Evolutionary conservation across 2,888 invertebrate species (phyloP), one percentile per base, ranked within the genome.

Genomic region (Macaria liturata): DNA sequence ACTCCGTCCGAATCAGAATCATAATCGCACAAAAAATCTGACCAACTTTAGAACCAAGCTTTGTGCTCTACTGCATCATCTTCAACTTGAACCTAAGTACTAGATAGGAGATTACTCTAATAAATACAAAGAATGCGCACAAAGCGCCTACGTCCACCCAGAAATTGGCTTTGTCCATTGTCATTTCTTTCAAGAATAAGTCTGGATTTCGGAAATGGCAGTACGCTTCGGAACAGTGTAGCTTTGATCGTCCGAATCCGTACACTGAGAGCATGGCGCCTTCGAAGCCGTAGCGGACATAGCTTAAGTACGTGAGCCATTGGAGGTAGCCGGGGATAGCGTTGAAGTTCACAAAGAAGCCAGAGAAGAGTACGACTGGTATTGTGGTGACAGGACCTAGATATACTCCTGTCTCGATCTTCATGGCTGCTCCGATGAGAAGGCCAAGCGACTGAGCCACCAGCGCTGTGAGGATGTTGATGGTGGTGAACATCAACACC

Each of bases 391-490:
- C 97, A 34, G 98, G 98, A 4, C 98, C 98, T 9, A 94, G 81
- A 73, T 95, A 95, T 39, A 95, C 95, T 0, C 95, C 95, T 8
- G 94, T 94, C 82, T 97, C 97, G 51, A 97, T 95, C 78, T 95
- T 95, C 93, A 98, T 96, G 32, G 96, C 98, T 62, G 98, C 98
- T 52, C 98, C 98, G 69, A 98, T 97, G 60, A 98, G 93, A 32
- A 98, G 93, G 2, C 98, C 98, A 48, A 98, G 93, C 46, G 98
- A 97, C 85, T 98, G 98, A 3, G 98, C 97, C 46, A 98, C 98
- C 54, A 98, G 90, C 3, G 98, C 97, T 34, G 97, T 97, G 51
- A 98, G 94, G 61, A 97, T 96, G 79, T 92, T 92, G 62, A 92
- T 92, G 9, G 95, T 93, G 5, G 96, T 93, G 73, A 96, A 96